Evolutionary conservation across 2,113 vertebrate species (phyloP).

Genomic region (Papio anubis): DNA sequence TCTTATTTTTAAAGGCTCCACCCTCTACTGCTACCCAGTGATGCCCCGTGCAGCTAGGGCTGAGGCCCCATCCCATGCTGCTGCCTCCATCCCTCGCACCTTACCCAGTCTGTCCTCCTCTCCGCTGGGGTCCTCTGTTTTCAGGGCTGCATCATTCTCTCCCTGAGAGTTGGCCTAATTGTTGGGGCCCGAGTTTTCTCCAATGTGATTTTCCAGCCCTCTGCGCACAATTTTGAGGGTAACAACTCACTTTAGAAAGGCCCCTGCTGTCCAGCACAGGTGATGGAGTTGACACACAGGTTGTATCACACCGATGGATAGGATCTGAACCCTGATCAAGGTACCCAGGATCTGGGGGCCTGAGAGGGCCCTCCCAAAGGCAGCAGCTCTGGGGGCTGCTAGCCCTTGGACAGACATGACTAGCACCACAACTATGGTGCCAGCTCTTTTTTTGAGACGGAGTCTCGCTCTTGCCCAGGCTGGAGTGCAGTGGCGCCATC

Average conservation of each 20-base stretch:
- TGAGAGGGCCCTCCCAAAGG: not conserved
- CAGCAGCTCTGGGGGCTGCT: not conserved
- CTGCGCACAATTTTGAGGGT: not conserved
- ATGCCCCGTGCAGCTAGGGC: not conserved
- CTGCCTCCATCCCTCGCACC: not conserved
- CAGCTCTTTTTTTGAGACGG: not conserved
- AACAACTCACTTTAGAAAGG: not conserved
- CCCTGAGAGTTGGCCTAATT: not conserved
- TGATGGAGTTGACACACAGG: too few relatives aligned
- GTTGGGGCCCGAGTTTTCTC: not conserved
- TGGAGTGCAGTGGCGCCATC: too few relatives aligned
- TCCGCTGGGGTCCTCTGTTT: not conserved
- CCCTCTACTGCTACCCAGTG: rapidly evolving
- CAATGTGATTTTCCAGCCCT: not conserved
- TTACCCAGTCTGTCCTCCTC: not conserved
- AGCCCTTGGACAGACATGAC: not conserved
- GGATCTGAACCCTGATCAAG: not conserved
- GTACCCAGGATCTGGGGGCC: not conserved
- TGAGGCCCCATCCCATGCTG: not conserved
- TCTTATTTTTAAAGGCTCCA: not conserved
- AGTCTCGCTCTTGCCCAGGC: too few relatives aligned
- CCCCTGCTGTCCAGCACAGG: too few relatives aligned
- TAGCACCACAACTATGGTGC: rapidly evolving
- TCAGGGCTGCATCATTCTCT: not conserved
- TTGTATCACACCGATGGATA: not conserved